phyloP scores from a whole-genome alignment of 92 coral and sea anemone genomes.

The Metridium senile region DNA sequence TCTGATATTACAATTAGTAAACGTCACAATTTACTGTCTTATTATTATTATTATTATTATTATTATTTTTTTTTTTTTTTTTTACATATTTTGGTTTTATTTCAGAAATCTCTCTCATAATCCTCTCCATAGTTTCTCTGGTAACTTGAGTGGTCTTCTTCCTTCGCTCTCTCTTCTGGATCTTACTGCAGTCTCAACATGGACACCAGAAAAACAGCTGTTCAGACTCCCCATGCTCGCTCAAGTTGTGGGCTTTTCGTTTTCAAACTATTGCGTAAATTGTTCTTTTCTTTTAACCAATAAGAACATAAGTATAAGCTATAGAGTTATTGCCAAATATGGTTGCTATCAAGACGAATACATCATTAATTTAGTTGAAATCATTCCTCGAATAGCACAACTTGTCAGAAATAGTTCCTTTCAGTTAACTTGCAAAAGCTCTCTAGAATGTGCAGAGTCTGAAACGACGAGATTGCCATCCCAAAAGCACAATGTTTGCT shows the following conservation, averaged over 20 bases:
- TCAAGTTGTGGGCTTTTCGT: neutral
- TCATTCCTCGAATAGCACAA: no score
- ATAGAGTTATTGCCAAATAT: no score
- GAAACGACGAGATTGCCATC: no score
- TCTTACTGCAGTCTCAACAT: neutral
- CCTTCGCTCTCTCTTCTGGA: slow-evolving; percentile 3
- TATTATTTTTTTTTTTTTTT: neutral
- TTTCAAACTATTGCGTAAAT: neutral
- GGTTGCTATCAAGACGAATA: no score
- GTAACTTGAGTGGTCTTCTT: slow-evolving; percentile 16
- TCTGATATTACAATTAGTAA: no score
- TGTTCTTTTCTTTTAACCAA: no score
- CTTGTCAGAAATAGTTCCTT: no score
- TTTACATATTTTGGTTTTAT: neutral
- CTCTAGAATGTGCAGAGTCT: neutral
- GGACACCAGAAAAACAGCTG: neutral
- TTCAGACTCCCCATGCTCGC: neutral
- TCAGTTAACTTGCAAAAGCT: neutral
- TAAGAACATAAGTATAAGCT: no score
- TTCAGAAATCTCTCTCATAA: slow-evolving; percentile 32
- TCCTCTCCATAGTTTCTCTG: slow-evolving; percentile 27
- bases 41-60: neutral
- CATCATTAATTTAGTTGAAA: no score
- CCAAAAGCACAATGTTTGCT: neutral
- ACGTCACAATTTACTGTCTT: no score